Base-by-base conservation (phyloP, 2,113 vertebrate genomes). In the Pygoscelis antarcticus region DNA sequence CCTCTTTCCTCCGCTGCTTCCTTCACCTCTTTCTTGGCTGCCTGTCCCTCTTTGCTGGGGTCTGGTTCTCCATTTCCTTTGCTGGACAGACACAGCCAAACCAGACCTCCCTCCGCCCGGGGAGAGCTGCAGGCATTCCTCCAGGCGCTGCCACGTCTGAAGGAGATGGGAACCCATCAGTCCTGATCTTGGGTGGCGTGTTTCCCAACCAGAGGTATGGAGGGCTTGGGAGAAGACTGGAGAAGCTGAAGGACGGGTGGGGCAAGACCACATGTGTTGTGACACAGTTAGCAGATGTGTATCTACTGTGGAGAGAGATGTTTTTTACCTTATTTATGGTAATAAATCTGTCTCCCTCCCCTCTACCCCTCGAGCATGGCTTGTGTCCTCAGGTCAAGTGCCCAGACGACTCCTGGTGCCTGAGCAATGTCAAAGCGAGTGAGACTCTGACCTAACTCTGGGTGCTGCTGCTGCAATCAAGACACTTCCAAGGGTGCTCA, bases 171-270 rank as follows among this genome's bases (percentile, higher is more conserved):
- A 96, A 93, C 92, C 54, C 90, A 96, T 21, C 82, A 62, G 82
- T 91, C 82, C 66, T 97, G 96, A 95, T 85, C 81, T 34, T 62
- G 58, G 58, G 44, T 74, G 87, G 54, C 1, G 11, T 68, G 54
- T 97, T 97, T 96, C 96, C 96, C 95, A 97, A 97, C 40, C 90
- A 86, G 82, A 93, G 71, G 80, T 83, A 94, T 62, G 76, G 94
- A 96, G 72, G 80, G 82, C 95, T 80, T 57, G 32, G 90, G 34
- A 95, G 85, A 93, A 95, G 42, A 58, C 62, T 74, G 75, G 58
- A 90, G 87, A 95, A 95, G 91, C 95, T 72, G 95, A 93, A 83
- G 95, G 90, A 96, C 54, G 0, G 60, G 87, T 97, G 92, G 40
- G 62, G 49, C 92, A 95, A 96, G 95, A 86, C 87, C 90, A 93